phyloP scores from a whole-genome alignment of 2,113 vertebrate species.

The Arizona elegans region DNA sequence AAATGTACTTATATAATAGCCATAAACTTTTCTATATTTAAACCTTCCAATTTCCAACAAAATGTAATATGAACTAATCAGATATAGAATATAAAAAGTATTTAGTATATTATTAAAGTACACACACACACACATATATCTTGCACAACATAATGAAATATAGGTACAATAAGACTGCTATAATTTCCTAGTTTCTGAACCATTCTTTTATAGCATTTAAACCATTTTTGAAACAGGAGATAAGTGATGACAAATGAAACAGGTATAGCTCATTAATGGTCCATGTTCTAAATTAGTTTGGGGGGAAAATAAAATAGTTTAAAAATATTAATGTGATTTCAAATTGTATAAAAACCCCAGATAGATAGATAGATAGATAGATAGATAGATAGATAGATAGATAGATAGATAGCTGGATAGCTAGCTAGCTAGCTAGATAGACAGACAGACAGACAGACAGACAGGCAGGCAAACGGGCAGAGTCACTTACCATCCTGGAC shows the following conservation, averaged over 20 bases:
- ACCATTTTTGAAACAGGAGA: not conserved
- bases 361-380: not conserved
- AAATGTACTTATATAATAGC: not conserved
- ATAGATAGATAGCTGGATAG: not conserved
- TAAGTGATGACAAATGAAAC: not conserved
- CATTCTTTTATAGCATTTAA: not conserved
- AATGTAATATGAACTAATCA: not conserved
- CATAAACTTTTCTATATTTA: not conserved
- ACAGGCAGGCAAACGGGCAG: not conserved
- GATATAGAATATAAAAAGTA: not conserved
- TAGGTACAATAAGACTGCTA: not conserved
- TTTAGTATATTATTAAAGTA: not conserved
- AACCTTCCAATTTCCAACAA: not conserved
- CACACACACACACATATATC: too few species aligned
- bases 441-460: not conserved
- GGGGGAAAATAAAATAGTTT: not conserved
- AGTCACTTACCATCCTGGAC: not conserved
- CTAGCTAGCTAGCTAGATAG: not conserved
- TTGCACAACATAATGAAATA: not conserved
- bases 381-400: not conserved
- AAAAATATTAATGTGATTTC: not conserved
- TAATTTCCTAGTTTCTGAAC: not conserved
- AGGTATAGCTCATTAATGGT: not conserved
- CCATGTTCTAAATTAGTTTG: not conserved
- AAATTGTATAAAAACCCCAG: not conserved